These are phyloP conservation scores for Eudasyphora cyanicolor DNA, from an alignment of 2,888 invertebrate genomes.

Conservation along the genomic window DNA sequence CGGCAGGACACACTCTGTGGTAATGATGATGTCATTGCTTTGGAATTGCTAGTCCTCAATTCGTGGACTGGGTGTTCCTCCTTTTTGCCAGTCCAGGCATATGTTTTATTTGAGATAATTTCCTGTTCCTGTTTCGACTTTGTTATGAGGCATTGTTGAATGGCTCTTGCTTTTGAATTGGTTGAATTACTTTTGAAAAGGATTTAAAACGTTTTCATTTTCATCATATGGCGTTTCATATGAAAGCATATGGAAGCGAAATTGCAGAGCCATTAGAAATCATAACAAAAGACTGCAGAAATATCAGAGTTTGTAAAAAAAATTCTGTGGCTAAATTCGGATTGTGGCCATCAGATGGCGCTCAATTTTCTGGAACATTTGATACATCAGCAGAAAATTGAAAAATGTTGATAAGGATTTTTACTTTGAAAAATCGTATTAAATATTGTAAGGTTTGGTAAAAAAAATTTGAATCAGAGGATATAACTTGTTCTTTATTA, in stretches of 20 bases:
- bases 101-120: conserved; percentile 55
- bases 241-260: background rate
- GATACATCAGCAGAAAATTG: too few relatives aligned
- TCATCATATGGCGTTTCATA: background rate
- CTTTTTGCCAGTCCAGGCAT: conserved; percentile 17
- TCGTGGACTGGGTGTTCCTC: background rate
- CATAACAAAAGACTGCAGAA: too few relatives aligned
- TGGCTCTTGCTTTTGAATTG: background rate
- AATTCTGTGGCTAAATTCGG: too few relatives aligned
- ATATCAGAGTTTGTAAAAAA: too few relatives aligned
- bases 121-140: conserved; percentile 60
- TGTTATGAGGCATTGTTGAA: background rate
- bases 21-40: conserved; percentile 61
- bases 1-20: background rate
- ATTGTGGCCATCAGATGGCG: too few relatives aligned
- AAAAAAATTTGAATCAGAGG: too few relatives aligned
- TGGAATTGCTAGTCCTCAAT: background rate
- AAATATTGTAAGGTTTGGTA: too few relatives aligned
- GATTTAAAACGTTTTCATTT: conserved; percentile 3
- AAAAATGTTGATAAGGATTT: too few relatives aligned
- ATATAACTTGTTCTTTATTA: too few relatives aligned
- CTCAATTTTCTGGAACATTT: too few relatives aligned
- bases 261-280: background rate
- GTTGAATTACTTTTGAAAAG: background rate
- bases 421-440: too few relatives aligned